These are phyloP conservation scores for Hermaeophaga mercurialis DNA, from an alignment of 2,888 invertebrate species.

Conservation along the genomic window DNA sequence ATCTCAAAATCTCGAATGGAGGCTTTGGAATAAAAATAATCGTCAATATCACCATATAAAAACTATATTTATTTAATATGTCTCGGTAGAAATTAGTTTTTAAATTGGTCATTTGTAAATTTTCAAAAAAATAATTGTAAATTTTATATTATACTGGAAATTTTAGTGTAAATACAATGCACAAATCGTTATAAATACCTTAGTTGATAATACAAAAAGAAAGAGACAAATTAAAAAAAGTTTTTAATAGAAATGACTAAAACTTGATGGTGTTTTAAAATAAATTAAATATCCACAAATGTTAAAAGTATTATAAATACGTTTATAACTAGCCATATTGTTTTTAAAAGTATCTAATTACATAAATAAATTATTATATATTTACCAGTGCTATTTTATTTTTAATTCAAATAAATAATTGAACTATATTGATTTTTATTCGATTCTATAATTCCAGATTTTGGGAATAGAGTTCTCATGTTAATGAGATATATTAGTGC, in stretches of 20 bases:
- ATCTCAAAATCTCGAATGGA: constrained; percentile 50
- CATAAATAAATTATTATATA: constrained; percentile 29
- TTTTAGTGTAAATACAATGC: no score
- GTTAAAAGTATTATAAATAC: constrained; percentile 25
- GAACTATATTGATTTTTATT: constrained; percentile 28
- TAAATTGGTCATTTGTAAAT: no score
- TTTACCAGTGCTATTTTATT: constrained; percentile 35
- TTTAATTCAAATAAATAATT: constrained; percentile 35
- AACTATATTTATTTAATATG: constrained; percentile 3
- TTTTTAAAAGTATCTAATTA: constrained; percentile 23
- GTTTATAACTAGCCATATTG: constrained; percentile 15
- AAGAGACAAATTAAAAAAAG: no score
- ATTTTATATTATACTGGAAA: no score
- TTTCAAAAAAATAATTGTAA: no score
- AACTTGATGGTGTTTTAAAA: no score
- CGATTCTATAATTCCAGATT: constrained; percentile 38
- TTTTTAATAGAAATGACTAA: no score
- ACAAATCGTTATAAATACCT: no score
- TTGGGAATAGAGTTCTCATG: constrained; percentile 27
- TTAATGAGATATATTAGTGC: no score
- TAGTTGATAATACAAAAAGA: no score
- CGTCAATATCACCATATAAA: constrained; percentile 11
- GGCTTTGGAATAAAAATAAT: constrained; percentile 45
- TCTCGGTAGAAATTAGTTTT: constrained; percentile 13
- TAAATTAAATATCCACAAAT: no score